Conservation (phyloP, 2,797 vertebrate species). For the Falco cherrug region DNA sequence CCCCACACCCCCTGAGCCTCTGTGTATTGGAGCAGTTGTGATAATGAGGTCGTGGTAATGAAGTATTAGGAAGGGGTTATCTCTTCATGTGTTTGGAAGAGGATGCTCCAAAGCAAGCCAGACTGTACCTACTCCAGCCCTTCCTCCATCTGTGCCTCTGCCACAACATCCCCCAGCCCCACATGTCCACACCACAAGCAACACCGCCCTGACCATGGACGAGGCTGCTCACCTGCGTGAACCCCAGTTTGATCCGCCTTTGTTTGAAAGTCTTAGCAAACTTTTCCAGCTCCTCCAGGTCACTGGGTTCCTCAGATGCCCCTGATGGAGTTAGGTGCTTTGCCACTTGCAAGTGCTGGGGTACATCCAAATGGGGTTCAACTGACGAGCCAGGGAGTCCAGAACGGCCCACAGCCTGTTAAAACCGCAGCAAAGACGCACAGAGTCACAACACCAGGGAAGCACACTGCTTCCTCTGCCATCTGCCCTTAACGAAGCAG, state of each 20-base stretch:
- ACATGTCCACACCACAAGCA: background rate
- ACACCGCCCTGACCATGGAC: fast-evolving
- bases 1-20: background rate
- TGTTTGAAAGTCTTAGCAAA: slow-evolving; percentile 99
- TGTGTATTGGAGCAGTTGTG: background rate
- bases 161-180: background rate
- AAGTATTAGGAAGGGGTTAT: background rate
- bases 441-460: background rate
- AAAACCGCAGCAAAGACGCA: background rate
- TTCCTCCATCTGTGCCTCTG: background rate
- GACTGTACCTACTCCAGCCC: background rate
- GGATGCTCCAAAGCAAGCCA: background rate
- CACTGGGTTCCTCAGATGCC: slow-evolving; percentile 90
- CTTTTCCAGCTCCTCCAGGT: slow-evolving; percentile 95
- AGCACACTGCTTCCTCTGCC: fast-evolving
- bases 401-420: slow-evolving; percentile 87
- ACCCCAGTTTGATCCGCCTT: slow-evolving; percentile 95
- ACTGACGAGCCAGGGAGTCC: slow-evolving; percentile 87
- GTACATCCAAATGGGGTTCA: slow-evolving; percentile 90
- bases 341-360: slow-evolving; percentile 87
- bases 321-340: slow-evolving; percentile 84
- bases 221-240: slow-evolving; percentile 87
- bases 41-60: fast-evolving
- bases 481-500: background rate
- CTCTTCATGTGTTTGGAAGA: background rate